Evolutionary conservation across 2,113 vertebrate genomes (phyloP), one percentile per base, ranked within the genome.

Genomic region (Corynorhinus townsendii): DNA sequence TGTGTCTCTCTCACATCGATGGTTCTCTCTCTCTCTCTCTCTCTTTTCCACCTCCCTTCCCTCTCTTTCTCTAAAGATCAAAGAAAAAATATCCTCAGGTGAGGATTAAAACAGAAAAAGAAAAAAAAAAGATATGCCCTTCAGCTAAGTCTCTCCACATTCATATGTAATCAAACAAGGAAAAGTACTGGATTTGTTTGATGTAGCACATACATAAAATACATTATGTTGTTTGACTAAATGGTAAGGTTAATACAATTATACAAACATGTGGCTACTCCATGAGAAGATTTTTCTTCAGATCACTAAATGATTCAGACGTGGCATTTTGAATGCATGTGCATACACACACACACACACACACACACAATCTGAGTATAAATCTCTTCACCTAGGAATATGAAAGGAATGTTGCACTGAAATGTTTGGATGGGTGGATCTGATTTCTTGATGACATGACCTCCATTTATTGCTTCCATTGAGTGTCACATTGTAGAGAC

Each of bases 401-500:
- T 56, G 28, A 73, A 75, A 94, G 12, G 59, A 93, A 82, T 90
- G 15, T 59, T n/a, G 68, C 43, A 43, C 45, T 90, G 19, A 8
- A 66, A 81, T 49, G 19, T 88, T 93, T 83, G 43, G 52, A 96
- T 73, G 14, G n/a, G 33, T 68, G 4, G 20, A 71, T 93, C 54
- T 38, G 6, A 79, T 79, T 93, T 89, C 54, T 68, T 95, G 28
- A 90, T 90, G 81, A 88, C 83, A 75, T 66, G 43, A 95, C 95
- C 90, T 93, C 4, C 68, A 89, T 75, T 86, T 83, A 92, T 96
- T 86, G 69, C 77, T 91, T 90, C 64, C 17, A 89, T 28, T 64
- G n/a, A 95, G 88, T 83, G 96, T 97, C 94, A 94, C 40, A 89
- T 80, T 95, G 54, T 94, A 90, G 88, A 95, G 90, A 96, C 16